Evolutionary conservation across 2,888 invertebrate species (phyloP).

Genomic region (Charanyca ferruginea): DNA sequence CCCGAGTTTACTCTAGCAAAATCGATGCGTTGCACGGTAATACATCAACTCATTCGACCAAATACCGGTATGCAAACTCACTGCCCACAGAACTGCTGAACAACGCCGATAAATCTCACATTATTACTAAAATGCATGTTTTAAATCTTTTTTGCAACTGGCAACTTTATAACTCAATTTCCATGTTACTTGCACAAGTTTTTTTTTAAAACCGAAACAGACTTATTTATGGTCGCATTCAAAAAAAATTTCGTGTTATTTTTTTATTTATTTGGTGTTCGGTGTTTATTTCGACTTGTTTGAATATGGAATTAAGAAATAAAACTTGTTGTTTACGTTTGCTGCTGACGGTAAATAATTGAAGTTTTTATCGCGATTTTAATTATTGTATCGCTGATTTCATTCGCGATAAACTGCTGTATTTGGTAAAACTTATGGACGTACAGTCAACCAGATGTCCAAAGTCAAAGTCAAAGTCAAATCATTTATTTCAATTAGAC

Average conservation of each 20-base stretch:
- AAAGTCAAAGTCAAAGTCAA: no score
- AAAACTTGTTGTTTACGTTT: slow-evolving; percentile 52
- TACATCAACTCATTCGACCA: slow-evolving; percentile 63
- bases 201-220: slow-evolving; percentile 30
- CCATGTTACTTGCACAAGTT: slow-evolving; percentile 57
- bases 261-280: slow-evolving; percentile 22
- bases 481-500: no score
- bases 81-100: slow-evolving; percentile 55
- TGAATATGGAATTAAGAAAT: slow-evolving; percentile 50
- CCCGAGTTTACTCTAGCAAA: slow-evolving; percentile 1
- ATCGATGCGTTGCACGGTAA: slow-evolving; percentile 30
- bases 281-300: slow-evolving; percentile 37
- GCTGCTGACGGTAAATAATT: slow-evolving; percentile 21
- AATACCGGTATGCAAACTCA: slow-evolving; percentile 62
- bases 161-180: slow-evolving; percentile 73
- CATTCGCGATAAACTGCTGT: slow-evolving; percentile 18
- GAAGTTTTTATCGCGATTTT: slow-evolving; percentile 8
- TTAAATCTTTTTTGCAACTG: slow-evolving; percentile 58
- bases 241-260: slow-evolving; percentile 23
- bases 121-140: slow-evolving; percentile 70
- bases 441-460: neutral
- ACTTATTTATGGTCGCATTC: slow-evolving; percentile 23
- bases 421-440: neutral
- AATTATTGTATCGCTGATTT: slow-evolving; percentile 20
- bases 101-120: slow-evolving; percentile 67